Evolutionary conservation across 2,888 invertebrate species (phyloP).

Genomic region (Nowickia ferox): DNA sequence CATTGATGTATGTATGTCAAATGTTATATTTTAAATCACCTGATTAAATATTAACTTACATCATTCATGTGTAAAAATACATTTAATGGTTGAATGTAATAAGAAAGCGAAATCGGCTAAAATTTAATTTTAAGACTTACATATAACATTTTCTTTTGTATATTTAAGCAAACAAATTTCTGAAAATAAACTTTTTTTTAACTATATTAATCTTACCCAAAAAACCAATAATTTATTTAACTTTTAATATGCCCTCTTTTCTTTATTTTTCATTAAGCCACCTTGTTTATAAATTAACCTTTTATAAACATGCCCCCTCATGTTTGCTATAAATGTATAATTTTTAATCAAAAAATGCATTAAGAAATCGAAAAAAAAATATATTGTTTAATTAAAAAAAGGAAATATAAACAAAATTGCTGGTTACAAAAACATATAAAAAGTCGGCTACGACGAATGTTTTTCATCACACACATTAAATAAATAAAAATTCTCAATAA

Average conservation of each 20-base stretch:
- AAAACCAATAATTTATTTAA: constrained; percentile 35
- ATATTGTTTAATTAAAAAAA: constrained; percentile 48
- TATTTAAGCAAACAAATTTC: not conserved
- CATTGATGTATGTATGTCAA: not conserved
- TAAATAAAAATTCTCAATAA: no score
- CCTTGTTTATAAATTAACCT: constrained; percentile 57
- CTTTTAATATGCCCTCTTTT: constrained; percentile 18
- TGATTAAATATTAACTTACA: not conserved
- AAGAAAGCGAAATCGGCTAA: no score
- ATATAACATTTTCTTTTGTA: no score
- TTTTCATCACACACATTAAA: not conserved
- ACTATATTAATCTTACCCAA: constrained; percentile 21
- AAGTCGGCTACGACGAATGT: not conserved
- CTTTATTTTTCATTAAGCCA: constrained; percentile 41
- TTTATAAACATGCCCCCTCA: constrained; percentile 49
- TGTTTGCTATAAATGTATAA: constrained; percentile 53
- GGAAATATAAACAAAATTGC: not conserved
- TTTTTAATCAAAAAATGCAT: constrained; percentile 56
- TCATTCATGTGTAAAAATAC: not conserved
- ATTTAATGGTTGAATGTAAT: no score
- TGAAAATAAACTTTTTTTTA: not conserved
- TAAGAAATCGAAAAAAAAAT: constrained; percentile 22
- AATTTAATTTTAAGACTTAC: no score
- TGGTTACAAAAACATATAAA: not conserved
- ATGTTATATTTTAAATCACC: not conserved